These are phyloP conservation scores for Melanerpes aurifrons DNA, from an alignment of 2,113 vertebrate species.

Conservation along the genomic window DNA sequence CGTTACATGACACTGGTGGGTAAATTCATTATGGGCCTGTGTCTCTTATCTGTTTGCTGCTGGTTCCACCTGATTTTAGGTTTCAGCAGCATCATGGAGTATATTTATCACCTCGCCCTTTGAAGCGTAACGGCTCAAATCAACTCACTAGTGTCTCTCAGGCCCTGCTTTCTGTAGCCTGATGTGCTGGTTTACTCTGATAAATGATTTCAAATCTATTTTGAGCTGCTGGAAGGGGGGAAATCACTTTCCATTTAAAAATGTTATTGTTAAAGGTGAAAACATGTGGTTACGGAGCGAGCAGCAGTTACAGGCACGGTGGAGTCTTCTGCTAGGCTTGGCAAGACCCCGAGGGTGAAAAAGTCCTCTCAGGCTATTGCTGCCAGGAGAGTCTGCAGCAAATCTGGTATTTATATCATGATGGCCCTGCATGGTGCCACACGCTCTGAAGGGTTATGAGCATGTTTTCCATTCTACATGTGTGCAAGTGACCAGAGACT, in stretches of 20 bases:
- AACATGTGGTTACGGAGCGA: neutral
- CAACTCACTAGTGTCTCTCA: conserved; percentile 30
- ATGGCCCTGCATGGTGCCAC: too few species aligned
- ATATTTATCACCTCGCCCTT: conserved; percentile 39
- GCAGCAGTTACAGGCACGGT: neutral
- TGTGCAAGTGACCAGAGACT: too few species aligned
- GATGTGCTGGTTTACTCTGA: neutral
- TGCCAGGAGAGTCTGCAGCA: neutral
- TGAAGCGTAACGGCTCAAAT: conserved; percentile 35
- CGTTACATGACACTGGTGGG: neutral
- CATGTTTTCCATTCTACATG: too few species aligned
- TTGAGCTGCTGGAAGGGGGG: neutral
- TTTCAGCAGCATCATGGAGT: neutral
- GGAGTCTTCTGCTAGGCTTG: neutral
- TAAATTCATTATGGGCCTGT: neutral
- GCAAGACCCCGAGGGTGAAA: neutral
- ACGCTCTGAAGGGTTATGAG: too few species aligned
- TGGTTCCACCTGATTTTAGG: conserved; percentile 2
- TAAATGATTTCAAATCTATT: conserved; percentile 36
- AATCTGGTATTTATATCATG: neutral
- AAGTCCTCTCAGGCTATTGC: neutral
- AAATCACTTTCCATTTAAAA: neutral
- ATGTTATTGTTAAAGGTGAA: neutral
- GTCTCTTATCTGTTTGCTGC: conserved; percentile 25
- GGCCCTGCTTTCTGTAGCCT: neutral